Base-by-base conservation (phyloP, 2,888 invertebrate species). In the Malthinus flaveolus region DNA sequence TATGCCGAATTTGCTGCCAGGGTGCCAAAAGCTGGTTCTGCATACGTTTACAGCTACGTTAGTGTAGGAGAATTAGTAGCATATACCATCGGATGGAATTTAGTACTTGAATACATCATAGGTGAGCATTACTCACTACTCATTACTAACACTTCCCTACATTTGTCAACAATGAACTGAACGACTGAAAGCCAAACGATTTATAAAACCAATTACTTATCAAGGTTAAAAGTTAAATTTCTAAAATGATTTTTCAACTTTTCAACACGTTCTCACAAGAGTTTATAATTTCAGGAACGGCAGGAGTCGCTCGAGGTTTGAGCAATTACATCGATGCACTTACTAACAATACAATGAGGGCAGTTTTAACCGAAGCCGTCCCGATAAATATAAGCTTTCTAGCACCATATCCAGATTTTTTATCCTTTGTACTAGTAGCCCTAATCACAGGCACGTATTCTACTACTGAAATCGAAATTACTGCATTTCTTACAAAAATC, bases 1-100 rank as follows among this genome's bases (percentile, higher is more conserved):
- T 93, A 90, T 78, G 91, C 91, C 0, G 92, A 93, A 79, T 92
- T 92, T 74, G 91, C 91, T 0, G 84, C 89, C 0, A 80, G 90
- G 65, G 90, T 91, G 11, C 91, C 91, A 0, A 88, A 86, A 77
- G 91, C 91, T 10, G 91, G 93, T 1, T 91, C 91, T 15, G 93
- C 93, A 0, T 93, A 93, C 73, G 86, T 92, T 32, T 93, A 93
- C 79, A 91, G 90, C 74, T 93, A 93, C 75, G 91, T 92, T 11
- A 84, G 84, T 49, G 85, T 91, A 34, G 92, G 92, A 2, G 92
- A 93, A 78, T 85, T 91, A 68, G 84, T 89, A 51, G 92, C 91
- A 3, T 92, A 89, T 72, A 81, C 88, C 8, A 91, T 93, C 67
- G 92, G 92, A 33, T 93, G 92, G 92, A 92, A 91, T 78, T 80